Evolutionary conservation across 2,888 invertebrate species (phyloP), one percentile per base, ranked within the genome.

Genomic region (Toxonevra muliebris): DNA sequence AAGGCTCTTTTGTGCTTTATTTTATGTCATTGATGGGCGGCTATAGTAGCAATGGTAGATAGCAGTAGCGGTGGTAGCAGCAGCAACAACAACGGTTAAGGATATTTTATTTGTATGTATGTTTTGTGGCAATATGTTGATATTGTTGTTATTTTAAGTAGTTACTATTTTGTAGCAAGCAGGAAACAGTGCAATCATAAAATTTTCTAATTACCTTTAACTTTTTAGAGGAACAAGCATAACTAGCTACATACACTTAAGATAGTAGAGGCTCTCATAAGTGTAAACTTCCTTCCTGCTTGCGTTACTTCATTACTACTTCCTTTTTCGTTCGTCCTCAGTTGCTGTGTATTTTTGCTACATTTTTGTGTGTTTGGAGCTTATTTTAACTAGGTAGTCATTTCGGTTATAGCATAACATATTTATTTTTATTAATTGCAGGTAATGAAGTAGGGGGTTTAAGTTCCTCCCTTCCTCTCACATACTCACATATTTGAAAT

Each of bases 161-260:
- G 42, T 65, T 71, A 62, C 68, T 71, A 66, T 69, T 68, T 71
- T 71, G 72, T 60, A 72, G 74, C 48, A 15, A 52, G 59, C 71
- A 71, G 72, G 70, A 57, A 74, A 73, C 73, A 73, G 73, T 76
- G 76, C 70, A 76, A 76, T 73, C 76, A 77, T 80, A 75, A 78
- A 79, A 79, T 80, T 77, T 80, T 78, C 74, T 80, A 80, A 79
- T 80, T 80, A 79, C 76, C 73, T 30, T 30, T 66, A 61, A 71
- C 76, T 60, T 63, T 50, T 13, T 9, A 41, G 58, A 45, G 15
- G 52, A 41, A 40, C 13, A 12, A 17, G 55, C 57, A n/a, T 19
- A 30, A 30, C 30, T 30, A 30, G 30, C 30, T 30, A 7, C 30
- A 30, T 30, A 30, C 30, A 30, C 30, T 2, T 30, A 30, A 30